Percentiles rank a stretch among this genome's conserved stretches.
These are phyloP conservation scores for Betta splendens DNA, from an alignment of 2,797 vertebrate genomes.

Conservation along the genomic window DNA sequence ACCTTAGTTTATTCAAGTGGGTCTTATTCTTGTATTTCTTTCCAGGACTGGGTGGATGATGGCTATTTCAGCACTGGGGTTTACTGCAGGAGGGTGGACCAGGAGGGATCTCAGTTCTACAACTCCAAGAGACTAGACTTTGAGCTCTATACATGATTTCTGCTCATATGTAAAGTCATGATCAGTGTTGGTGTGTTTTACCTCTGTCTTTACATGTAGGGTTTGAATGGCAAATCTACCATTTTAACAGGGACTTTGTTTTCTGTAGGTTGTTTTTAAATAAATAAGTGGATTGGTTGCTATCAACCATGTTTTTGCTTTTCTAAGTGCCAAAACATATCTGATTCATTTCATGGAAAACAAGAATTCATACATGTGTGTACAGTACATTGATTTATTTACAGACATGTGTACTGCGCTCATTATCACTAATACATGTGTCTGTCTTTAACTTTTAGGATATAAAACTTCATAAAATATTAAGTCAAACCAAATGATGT, in stretches of 20 bases:
- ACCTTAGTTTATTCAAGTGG: slow-evolving; percentile 27
- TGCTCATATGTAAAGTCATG: neutral
- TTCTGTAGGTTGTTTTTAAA: slow-evolving; percentile 68
- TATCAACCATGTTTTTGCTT: neutral
- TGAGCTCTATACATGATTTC: slow-evolving; percentile 87
- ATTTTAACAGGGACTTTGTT: slow-evolving; percentile 41
- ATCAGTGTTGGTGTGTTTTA: slow-evolving; percentile 4
- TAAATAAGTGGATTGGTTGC: slow-evolving; percentile 51
- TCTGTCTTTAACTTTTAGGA: too few species aligned
- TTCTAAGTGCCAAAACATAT: neutral
- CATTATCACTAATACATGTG: too few species aligned
- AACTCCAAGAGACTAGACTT: slow-evolving; percentile 92
- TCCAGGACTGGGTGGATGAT: slow-evolving; percentile 90
- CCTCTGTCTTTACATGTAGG: slow-evolving; percentile 3
- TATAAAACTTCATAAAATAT: too few species aligned
- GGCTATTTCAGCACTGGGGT: slow-evolving; percentile 90
- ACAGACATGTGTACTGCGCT: too few species aligned
- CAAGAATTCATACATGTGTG: too few species aligned
- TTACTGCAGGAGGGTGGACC: slow-evolving; percentile 88
- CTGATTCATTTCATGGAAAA: neutral
- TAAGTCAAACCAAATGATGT: too few species aligned
- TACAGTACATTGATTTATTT: too few species aligned
- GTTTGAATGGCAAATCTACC: slow-evolving; percentile 18
- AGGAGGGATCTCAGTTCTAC: slow-evolving; percentile 88
- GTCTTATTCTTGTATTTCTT: slow-evolving; percentile 54